A percentile compares a stretch with the other conserved stretches of the same genome.
Conservation (phyloP, 1,140 invertebrate genomes). For the Cydia amplana region DNA sequence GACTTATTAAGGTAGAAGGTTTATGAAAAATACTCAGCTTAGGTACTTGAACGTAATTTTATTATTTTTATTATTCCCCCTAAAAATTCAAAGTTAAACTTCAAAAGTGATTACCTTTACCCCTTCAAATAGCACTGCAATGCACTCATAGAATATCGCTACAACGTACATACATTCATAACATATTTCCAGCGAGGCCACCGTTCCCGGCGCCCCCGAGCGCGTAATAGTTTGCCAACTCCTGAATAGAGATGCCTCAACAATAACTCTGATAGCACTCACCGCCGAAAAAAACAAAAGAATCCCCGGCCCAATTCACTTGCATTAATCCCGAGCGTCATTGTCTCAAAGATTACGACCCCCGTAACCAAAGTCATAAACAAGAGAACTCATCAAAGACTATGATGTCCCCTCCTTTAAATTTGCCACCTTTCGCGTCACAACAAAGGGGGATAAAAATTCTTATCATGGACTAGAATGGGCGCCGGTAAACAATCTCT, state of each 20-base stretch:
- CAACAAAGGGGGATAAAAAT: slow-evolving; percentile 36
- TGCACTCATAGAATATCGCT: background rate
- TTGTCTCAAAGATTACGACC: slow-evolving; percentile 53
- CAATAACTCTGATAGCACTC: slow-evolving; percentile 18
- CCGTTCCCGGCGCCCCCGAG: background rate
- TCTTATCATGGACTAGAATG: slow-evolving; percentile 36
- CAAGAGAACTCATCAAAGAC: slow-evolving; percentile 52
- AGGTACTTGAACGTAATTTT: too few relatives aligned
- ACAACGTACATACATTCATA: background rate
- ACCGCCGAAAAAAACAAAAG: slow-evolving; percentile 21
- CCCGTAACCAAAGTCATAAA: slow-evolving; percentile 47
- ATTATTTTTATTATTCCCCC: too few relatives aligned
- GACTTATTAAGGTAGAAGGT: too few relatives aligned
- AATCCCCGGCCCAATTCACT: slow-evolving; percentile 20
- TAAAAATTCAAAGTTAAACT: too few relatives aligned
- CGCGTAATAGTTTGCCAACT: slow-evolving; percentile 2
- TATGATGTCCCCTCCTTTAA: slow-evolving; percentile 48
- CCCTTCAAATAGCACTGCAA: too few relatives aligned
- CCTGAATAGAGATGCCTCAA: slow-evolving; percentile 24
- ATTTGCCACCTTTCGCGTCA: slow-evolving; percentile 43
- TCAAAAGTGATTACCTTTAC: too few relatives aligned
- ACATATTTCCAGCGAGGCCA: background rate
- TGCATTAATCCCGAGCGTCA: slow-evolving; percentile 32
- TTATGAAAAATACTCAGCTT: too few relatives aligned
- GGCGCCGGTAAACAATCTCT: slow-evolving; percentile 29